Percentiles rank a stretch among this genome's conserved stretches.
These are phyloP conservation scores for Melanotaenia nigrans DNA, from an alignment of 2,797 vertebrate genomes.

Conservation along the genomic window DNA sequence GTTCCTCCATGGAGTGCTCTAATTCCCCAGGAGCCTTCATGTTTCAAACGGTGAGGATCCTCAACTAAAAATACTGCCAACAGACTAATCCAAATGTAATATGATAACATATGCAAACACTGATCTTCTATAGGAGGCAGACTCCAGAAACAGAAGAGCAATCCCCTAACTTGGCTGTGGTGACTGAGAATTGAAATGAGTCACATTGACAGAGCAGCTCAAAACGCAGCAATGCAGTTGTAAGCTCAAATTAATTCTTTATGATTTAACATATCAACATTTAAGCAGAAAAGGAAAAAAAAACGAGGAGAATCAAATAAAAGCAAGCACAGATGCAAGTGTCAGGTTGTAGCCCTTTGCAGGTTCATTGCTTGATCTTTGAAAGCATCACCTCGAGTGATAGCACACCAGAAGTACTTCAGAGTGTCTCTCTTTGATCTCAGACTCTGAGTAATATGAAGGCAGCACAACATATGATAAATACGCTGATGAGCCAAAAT, in stretches of 20 bases:
- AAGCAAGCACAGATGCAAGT: slow-evolving; percentile 4
- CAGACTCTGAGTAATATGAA: slow-evolving; percentile 2
- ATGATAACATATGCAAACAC: slow-evolving; percentile 62
- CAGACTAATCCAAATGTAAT: slow-evolving; percentile 66
- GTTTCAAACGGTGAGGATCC: slow-evolving; percentile 47
- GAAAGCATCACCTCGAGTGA: slow-evolving; percentile 4
- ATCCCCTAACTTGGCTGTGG: slow-evolving; percentile 52
- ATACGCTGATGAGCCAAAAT: background rate
- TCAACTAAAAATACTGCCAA: slow-evolving; percentile 41
- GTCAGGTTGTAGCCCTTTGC: slow-evolving; percentile 1
- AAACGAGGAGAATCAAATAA: slow-evolving; percentile 11
- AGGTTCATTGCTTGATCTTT: slow-evolving; percentile 10
- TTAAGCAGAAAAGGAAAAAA: background rate
- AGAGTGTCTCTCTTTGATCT: slow-evolving; percentile 29
- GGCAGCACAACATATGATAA: slow-evolving; percentile 11
- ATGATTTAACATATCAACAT: slow-evolving; percentile 24
- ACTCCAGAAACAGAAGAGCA: slow-evolving; percentile 50
- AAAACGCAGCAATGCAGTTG: slow-evolving; percentile 18
- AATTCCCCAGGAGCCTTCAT: slow-evolving; percentile 60
- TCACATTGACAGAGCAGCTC: slow-evolving; percentile 40
- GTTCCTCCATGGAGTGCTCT: slow-evolving; percentile 53
- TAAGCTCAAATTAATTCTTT: slow-evolving; percentile 35
- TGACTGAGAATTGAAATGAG: slow-evolving; percentile 54
- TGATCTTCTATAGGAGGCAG: slow-evolving; percentile 61
- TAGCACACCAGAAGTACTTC: slow-evolving; percentile 2